Conservation (phyloP, 2,113 vertebrate species). For the Toxostoma redivivum region DNA sequence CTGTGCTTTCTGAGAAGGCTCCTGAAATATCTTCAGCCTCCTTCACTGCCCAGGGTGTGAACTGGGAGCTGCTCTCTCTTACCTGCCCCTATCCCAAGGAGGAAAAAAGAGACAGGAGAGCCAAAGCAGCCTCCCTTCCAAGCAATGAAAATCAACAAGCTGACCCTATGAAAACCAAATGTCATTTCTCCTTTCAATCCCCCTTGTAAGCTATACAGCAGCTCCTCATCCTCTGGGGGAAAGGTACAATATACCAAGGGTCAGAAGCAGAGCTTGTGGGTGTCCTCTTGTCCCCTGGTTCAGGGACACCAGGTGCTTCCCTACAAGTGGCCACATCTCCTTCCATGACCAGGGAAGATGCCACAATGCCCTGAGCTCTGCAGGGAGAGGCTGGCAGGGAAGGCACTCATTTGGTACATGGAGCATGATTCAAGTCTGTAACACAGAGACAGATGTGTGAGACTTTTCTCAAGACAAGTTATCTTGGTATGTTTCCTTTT, state of each 20-base stretch:
- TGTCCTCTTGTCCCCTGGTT: not conserved
- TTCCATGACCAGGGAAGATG: not conserved
- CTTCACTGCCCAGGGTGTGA: not conserved
- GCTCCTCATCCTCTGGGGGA: not conserved
- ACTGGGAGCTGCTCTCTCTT: not conserved
- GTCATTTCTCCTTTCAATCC: not conserved
- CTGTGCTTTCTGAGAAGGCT: not conserved
- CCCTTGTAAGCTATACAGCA: not conserved
- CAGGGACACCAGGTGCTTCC: not conserved
- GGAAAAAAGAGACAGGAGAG: not conserved
- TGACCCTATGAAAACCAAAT: not conserved
- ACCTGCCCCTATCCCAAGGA: not conserved
- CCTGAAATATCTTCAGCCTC: not conserved
- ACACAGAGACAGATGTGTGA: not conserved
- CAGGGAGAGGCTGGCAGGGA: not conserved
- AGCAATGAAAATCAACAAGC: not conserved
- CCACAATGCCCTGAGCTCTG: not conserved
- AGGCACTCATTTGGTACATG: not conserved
- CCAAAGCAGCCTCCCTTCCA: not conserved
- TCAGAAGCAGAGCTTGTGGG: not conserved
- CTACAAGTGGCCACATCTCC: rapidly evolving
- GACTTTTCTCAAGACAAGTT: not conserved
- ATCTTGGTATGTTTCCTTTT: not conserved
- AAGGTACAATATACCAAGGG: not conserved
- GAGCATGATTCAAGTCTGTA: not conserved